Evolutionary conservation across 2,888 invertebrate species (phyloP).

Genomic region (Malthinus seriepunctatus): DNA sequence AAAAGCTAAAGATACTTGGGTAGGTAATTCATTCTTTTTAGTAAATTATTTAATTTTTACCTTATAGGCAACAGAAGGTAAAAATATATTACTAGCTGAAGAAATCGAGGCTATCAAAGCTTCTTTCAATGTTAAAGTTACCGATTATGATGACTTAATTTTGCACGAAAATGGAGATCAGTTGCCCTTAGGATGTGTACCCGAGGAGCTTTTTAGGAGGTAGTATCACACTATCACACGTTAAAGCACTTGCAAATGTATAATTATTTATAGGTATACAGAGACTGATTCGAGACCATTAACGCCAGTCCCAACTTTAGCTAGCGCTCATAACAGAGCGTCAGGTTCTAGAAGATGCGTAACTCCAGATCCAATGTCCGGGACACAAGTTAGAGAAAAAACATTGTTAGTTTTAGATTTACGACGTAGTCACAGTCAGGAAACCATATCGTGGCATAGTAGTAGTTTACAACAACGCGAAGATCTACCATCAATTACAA

Average conservation of each 20-base stretch:
- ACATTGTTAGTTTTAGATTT: slow-evolving; percentile 76
- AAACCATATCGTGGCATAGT: slow-evolving; percentile 59
- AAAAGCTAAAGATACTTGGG: slow-evolving; percentile 73
- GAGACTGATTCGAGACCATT: slow-evolving; percentile 83
- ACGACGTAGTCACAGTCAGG: slow-evolving; percentile 68
- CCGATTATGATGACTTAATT: slow-evolving; percentile 6
- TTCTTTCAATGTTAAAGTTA: slow-evolving; percentile 38
- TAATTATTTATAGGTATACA: slow-evolving; percentile 64
- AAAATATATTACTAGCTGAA: slow-evolving; percentile 46
- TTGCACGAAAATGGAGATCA: slow-evolving; percentile 9
- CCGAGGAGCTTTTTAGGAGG: slow-evolving; percentile 74
- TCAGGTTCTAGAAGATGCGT: slow-evolving; percentile 69
- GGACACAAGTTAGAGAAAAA: slow-evolving; percentile 56
- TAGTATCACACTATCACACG: slow-evolving; percentile 34
- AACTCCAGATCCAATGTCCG: slow-evolving; percentile 69
- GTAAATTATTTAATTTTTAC: background rate
- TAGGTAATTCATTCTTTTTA: slow-evolving; percentile 44
- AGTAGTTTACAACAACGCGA: slow-evolving; percentile 43
- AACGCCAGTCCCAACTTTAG: slow-evolving; percentile 78
- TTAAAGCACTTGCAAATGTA: background rate
- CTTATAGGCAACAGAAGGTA: slow-evolving; percentile 44
- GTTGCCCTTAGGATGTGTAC: slow-evolving; percentile 66
- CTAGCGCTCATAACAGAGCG: slow-evolving; percentile 72
- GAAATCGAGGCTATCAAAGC: slow-evolving; percentile 50
- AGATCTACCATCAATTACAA: slow-evolving; percentile 52